Evolutionary conservation across 2,888 invertebrate genomes (phyloP).

Genomic region (Agrochola circellaris): DNA sequence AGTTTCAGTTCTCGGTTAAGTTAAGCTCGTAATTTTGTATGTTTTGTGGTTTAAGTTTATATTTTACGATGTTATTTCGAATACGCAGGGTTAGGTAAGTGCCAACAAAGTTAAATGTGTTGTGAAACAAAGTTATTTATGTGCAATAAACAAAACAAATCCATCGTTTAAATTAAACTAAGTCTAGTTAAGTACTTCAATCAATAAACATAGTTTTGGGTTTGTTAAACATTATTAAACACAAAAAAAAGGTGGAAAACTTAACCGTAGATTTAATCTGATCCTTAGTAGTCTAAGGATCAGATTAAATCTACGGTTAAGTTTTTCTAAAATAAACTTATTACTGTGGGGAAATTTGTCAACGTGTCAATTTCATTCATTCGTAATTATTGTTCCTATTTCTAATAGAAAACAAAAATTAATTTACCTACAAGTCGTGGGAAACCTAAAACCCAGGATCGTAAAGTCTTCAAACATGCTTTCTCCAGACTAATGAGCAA

Average conservation of each 20-base stretch:
- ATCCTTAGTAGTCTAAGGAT: background rate
- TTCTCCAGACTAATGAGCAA: constrained; percentile 44
- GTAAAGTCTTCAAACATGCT: constrained; percentile 29
- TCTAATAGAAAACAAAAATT: background rate
- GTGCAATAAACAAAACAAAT: background rate
- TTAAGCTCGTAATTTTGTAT: constrained; percentile 32
- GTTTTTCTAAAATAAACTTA: background rate
- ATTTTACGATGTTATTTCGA: constrained; percentile 15
- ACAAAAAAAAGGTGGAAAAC: too few species aligned
- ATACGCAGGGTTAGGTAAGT: background rate
- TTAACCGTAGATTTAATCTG: too few species aligned
- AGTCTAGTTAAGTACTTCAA: background rate
- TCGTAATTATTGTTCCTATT: background rate
- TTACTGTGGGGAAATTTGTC: background rate
- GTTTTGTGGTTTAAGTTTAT: constrained; percentile 33
- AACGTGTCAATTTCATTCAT: background rate
- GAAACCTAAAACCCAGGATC: constrained; percentile 9
- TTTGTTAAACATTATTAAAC: too few species aligned
- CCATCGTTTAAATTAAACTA: background rate
- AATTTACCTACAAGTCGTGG: constrained; percentile 4
- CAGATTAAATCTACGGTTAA: too few species aligned
- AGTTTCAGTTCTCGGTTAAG: constrained; percentile 31
- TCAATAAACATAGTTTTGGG: background rate
- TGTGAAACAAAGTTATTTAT: background rate
- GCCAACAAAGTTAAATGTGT: background rate